Evolutionary conservation across 2,888 invertebrate species (phyloP), one percentile per base, ranked within the genome.

Genomic region (Pterostichus madidus): DNA sequence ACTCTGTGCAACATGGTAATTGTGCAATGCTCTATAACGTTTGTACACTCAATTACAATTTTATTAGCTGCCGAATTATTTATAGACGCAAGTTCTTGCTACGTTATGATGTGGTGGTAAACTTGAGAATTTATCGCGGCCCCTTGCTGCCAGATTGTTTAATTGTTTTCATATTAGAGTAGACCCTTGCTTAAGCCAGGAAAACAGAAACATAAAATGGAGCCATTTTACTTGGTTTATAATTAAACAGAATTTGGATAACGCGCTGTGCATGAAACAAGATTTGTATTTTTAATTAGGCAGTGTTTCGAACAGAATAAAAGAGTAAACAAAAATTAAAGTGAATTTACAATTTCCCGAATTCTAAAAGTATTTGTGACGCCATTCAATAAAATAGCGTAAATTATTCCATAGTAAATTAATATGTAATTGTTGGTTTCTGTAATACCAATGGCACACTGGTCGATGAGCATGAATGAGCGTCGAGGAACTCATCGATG

Each of bases 1-100:
- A 49, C 49, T 5, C 13, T 5, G 35, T 35, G 35, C 64, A 7
- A 64, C 64, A 64, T 64, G n/a, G n/a, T 64, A 64, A 64, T 64
- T 35, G 64, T 8, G 17, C 11, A 64, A 13, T 64, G 61, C 13
- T 61, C 56, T 61, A 11, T 61, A 61, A 61, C 32, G 35, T 31
- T 61, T n/a, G 68, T 32, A 52, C 49, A 17, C 71, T 80, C 73
- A 80, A 80, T 80, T 80, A 53, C 73, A 53, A 39, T 80, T 80
- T 80, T 61, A 80, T 80, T 80, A 53, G 17, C 52, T 56, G 64
- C 39, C 44, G 31, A 80, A 80, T 80, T 71, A 80, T 80, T 73
- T 80, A 80, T 80, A 68, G 68, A 31, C 49, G 32, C 24, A 35
- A 32, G 53, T 52, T 39, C 44, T 24, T 78, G 31, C 31, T 78